Evolutionary conservation across 2,797 vertebrate genomes (phyloP), one percentile per base, ranked within the genome.

Genomic region (Crossoptilon crossoptilon): DNA sequence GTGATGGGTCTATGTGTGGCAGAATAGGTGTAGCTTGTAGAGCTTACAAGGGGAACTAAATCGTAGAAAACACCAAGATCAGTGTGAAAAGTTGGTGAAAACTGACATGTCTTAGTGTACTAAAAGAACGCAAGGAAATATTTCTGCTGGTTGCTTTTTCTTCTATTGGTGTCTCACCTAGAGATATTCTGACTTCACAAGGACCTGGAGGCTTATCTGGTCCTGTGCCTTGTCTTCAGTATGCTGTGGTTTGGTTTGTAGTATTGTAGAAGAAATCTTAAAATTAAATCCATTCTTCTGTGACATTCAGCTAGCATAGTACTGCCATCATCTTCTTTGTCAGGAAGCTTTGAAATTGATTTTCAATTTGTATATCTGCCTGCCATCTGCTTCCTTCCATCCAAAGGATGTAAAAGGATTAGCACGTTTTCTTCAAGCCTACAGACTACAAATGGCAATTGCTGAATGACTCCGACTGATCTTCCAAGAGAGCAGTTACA

Each of bases 1-100:
- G 43, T 0, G 0, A 21, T 37, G 68, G 29, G 35, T 84, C n/a
- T 78, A 2, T 9, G 0, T 10, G 63, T 64, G 58, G 11, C 51
- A 60, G 14, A 6, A 15, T 70, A 60, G 64, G 31, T 53, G 49
- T 17, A 64, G 58, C 22, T 59, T 73, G 66, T 14, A 46, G 48
- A 59, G 41, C 23, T 74, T 60, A 53, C 73, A 44, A 5, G 37
- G 48, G 27, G 27, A 63, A 75, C 78, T 56, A 66, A 73, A 84
- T 46, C 11, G 15, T 5, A 70, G 66, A 60, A 11, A 85, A 33
- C 14, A 33, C 29, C 41, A 49, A 83, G n/a, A 78, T 69, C 26
- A 67, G 4, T 1, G 0, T 35, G 48, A 78, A 77, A 81, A 69
- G 27, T 33, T 83, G 14, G 31, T 49, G 44, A 74, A 92, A 84